Conservation (phyloP, 2,888 invertebrate genomes). For the Tenodera sinensis region DNA sequence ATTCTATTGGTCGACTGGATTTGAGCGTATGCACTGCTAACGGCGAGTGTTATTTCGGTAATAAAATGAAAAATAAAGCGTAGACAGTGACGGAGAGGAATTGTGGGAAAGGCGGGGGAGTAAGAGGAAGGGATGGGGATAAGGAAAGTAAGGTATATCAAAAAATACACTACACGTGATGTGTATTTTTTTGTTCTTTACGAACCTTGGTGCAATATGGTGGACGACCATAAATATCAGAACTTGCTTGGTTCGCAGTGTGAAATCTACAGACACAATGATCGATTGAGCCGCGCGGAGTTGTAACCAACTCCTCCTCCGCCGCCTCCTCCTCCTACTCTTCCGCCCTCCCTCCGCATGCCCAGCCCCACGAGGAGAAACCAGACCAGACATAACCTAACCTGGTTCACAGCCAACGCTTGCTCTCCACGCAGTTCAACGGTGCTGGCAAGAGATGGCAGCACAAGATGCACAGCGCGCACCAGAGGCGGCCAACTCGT, state of each 20-base stretch:
- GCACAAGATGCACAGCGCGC: slow-evolving; percentile 18
- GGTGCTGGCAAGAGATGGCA: slow-evolving; percentile 19
- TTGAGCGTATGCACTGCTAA: not conserved
- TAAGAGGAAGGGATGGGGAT: not conserved
- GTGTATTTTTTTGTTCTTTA: slow-evolving; percentile 7
- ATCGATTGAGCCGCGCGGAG: slow-evolving; percentile 24
- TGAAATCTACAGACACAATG: slow-evolving; percentile 26
- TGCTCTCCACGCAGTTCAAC: slow-evolving; percentile 19
- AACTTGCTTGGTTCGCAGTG: slow-evolving; percentile 19
- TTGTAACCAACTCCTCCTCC: slow-evolving; percentile 10
- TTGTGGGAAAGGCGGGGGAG: not conserved
- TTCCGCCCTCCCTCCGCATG: not conserved
- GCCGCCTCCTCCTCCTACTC: slow-evolving; percentile 16
- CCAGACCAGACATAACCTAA: slow-evolving; percentile 18
- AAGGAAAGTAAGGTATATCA: not conserved
- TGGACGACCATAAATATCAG: slow-evolving; percentile 22
- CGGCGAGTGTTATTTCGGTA: not conserved
- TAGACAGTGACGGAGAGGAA: not conserved
- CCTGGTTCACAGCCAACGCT: not conserved
- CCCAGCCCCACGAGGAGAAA: slow-evolving; percentile 6
- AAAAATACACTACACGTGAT: not conserved
- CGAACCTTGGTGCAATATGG: slow-evolving; percentile 16
- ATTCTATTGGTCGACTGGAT: slow-evolving; percentile 25
- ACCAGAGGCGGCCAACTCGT: slow-evolving; percentile 10
- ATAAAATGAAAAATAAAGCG: not conserved